phyloP scores from a whole-genome alignment of 2,888 invertebrate species.

The Abrostola triplasia region DNA sequence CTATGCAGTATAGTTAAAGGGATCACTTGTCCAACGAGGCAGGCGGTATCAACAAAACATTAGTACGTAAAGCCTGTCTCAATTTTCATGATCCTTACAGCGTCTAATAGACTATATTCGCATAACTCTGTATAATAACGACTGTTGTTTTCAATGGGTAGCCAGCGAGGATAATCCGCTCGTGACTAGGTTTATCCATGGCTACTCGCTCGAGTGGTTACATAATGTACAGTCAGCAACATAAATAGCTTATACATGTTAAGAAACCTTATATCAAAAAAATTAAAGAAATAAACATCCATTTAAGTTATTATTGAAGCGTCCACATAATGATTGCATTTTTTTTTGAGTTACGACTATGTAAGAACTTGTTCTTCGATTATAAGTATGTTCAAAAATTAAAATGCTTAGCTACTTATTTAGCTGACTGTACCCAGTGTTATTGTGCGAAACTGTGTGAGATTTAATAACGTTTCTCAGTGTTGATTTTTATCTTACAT shows the following conservation, averaged over 20 bases:
- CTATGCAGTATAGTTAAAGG: too few relatives aligned
- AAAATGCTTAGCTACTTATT: background rate
- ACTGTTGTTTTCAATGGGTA: slow-evolving; percentile 26
- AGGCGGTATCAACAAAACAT: too few relatives aligned
- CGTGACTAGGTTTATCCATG: background rate
- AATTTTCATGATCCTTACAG: background rate
- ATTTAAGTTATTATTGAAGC: too few relatives aligned
- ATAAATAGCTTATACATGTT: too few relatives aligned
- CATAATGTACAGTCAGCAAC: background rate
- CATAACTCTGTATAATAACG: slow-evolving; percentile 31
- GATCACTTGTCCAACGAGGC: too few relatives aligned
- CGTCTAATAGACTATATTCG: slow-evolving; percentile 3
- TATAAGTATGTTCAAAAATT: too few relatives aligned
- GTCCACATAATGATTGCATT: too few relatives aligned
- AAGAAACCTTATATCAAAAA: too few relatives aligned
- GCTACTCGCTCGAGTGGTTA: background rate
- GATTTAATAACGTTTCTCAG: slow-evolving; percentile 37
- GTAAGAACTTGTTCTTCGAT: too few relatives aligned
- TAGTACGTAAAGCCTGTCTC: background rate
- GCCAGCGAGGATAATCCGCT: slow-evolving; percentile 12
- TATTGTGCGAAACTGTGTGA: slow-evolving; percentile 40
- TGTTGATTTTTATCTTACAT: slow-evolving; percentile 38
- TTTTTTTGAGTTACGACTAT: too few relatives aligned
- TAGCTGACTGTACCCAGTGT: slow-evolving; percentile 16
- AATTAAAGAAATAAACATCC: too few relatives aligned